These are phyloP conservation scores for Cantharis flavilabris DNA, from an alignment of 2,888 invertebrate genomes.

Conservation along the genomic window DNA sequence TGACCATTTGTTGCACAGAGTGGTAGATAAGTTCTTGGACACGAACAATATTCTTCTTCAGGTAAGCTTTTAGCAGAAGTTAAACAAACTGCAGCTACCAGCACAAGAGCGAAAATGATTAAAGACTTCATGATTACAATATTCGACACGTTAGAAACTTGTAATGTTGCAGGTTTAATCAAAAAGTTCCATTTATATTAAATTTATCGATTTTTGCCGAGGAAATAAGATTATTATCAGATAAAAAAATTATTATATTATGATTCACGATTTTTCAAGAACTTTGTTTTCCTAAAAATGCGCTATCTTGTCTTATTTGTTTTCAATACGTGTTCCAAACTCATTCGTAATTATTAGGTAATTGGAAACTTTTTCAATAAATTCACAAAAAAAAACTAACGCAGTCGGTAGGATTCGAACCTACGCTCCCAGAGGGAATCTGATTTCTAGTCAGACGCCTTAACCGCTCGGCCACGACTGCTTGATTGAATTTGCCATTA, in stretches of 20 bases:
- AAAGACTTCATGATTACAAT: background rate
- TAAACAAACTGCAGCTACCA: background rate
- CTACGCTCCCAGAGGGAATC: slow-evolving; percentile 90
- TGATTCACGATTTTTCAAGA: background rate
- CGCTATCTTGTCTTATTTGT: background rate
- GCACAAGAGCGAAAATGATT: background rate
- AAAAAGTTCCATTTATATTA: background rate
- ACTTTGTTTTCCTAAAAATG: background rate
- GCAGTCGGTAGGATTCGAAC: slow-evolving; percentile 90
- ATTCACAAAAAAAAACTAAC: slow-evolving; percentile 43
- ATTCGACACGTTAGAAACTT: background rate
- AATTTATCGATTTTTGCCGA: background rate
- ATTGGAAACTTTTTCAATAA: background rate
- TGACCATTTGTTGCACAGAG: background rate
- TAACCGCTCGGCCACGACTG: slow-evolving; percentile 88
- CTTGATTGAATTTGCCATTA: slow-evolving; percentile 45
- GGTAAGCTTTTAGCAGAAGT: background rate
- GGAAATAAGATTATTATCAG: background rate
- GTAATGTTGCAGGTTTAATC: background rate
- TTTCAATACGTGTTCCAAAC: background rate
- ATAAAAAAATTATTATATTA: background rate
- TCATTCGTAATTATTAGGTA: background rate
- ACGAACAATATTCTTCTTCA: background rate
- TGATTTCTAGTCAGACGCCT: slow-evolving; percentile 90
- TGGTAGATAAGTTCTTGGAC: background rate